Percentiles rank a stretch among this genome's conserved stretches.
Conservation (phyloP, 1,140 invertebrate species). For the Pseudomyrmex sp. region DNA sequence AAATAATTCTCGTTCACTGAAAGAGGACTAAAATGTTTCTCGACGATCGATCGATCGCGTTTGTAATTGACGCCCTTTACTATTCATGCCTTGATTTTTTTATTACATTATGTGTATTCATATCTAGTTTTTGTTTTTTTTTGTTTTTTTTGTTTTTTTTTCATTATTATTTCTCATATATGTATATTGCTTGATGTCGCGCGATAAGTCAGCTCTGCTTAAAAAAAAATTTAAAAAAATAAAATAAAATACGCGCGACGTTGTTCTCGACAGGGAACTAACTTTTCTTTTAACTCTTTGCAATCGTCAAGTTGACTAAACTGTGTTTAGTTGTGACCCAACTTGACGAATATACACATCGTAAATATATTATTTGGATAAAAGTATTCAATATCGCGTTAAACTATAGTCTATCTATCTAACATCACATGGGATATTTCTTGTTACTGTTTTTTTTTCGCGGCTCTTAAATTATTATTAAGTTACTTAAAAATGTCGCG, state of each 20-base stretch:
- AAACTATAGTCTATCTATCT: no score
- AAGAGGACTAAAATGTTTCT: slow-evolving; percentile 35
- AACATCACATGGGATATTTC: no score
- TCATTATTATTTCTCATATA: no score
- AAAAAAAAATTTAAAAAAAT: not conserved
- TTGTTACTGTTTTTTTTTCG: no score
- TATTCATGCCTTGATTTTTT: slow-evolving; percentile 21
- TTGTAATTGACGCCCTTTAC: slow-evolving; percentile 56
- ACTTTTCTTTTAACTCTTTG: slow-evolving; percentile 21
- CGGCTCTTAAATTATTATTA: no score
- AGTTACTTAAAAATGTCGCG: no score
- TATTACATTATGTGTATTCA: slow-evolving; percentile 23
- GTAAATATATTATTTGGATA: not conserved
- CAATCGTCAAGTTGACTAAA: not conserved
- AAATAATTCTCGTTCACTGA: slow-evolving; percentile 40
- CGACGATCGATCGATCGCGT: slow-evolving; percentile 27
- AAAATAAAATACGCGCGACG: not conserved
- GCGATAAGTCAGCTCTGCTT: slow-evolving; percentile 16
- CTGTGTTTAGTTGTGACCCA: not conserved
- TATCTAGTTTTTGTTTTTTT: slow-evolving; percentile 17
- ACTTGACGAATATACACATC: not conserved
- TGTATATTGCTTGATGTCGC: slow-evolving; percentile 45
- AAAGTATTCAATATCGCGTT: slow-evolving; percentile 1
- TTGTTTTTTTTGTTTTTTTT: slow-evolving; percentile 3
- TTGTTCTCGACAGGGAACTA: slow-evolving; percentile 25